Conservation (phyloP, 2,113 vertebrate species). For the Trichomycterus rosablanca region DNA sequence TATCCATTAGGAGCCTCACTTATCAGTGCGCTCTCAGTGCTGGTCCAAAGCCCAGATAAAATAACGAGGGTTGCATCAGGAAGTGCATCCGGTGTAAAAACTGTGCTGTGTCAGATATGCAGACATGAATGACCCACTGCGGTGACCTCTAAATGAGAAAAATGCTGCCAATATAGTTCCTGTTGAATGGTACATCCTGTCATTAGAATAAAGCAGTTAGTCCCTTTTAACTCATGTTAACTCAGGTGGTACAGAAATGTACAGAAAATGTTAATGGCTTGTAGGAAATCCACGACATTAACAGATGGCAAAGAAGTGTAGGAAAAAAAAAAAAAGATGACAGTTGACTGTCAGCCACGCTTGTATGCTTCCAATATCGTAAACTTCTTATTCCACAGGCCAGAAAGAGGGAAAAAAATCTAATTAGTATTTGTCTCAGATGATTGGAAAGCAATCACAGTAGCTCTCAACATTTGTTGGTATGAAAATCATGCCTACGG, state of each 20-base stretch:
- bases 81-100: too few species aligned
- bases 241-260: background rate
- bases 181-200: too few species aligned
- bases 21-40: too few species aligned
- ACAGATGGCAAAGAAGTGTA: slow-evolving; percentile 33
- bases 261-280: slow-evolving; percentile 7
- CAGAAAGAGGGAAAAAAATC: slow-evolving; percentile 50
- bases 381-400: slow-evolving; percentile 55
- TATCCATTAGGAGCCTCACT: too few species aligned
- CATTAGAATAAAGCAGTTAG: background rate
- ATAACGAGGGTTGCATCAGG: too few species aligned
- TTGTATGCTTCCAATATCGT: slow-evolving; percentile 44
- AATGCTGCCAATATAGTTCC: too few species aligned
- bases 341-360: slow-evolving; percentile 54
- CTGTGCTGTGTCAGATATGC: too few species aligned
- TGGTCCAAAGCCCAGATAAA: too few species aligned
- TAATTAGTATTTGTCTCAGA: slow-evolving; percentile 68
- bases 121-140: too few species aligned
- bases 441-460: slow-evolving; percentile 75
- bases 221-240: background rate
- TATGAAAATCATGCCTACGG: slow-evolving; percentile 55
- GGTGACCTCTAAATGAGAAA: too few species aligned
- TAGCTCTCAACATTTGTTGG: slow-evolving; percentile 55
- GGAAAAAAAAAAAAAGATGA: slow-evolving; percentile 11
- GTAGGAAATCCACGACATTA: slow-evolving; percentile 13